Evolutionary conservation across 2,113 vertebrate genomes (phyloP).

Genomic region (Larimichthys crocea): DNA sequence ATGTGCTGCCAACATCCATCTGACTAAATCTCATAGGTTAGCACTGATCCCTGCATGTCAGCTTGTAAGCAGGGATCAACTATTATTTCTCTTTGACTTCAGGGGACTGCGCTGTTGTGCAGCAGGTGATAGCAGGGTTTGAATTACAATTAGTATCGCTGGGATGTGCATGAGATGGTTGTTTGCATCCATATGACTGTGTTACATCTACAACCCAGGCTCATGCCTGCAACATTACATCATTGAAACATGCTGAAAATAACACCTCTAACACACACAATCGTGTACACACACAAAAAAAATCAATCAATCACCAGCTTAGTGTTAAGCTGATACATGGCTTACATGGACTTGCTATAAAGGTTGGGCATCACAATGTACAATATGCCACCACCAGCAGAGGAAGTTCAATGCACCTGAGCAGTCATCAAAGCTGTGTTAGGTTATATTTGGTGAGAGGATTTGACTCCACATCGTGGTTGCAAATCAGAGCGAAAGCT

Average conservation of each 20-base stretch:
- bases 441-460: neutral
- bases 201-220: constrained; percentile 1
- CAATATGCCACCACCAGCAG: constrained; percentile 8
- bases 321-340: neutral
- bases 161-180: neutral
- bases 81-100: constrained; percentile 29
- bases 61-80: constrained; percentile 20
- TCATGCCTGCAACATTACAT: constrained; percentile 28
- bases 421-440: constrained; percentile 4
- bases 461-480: neutral
- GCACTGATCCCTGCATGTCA: constrained; percentile 21
- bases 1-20: constrained; percentile 8
- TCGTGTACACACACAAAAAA: neutral
- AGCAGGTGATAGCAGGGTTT: constrained; percentile 34
- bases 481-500: neutral
- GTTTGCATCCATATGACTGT: neutral
- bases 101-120: neutral
- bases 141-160: constrained; percentile 40
- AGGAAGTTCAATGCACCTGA: neutral
- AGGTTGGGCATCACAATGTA: constrained; percentile 32
- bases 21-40: constrained; percentile 29
- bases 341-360: constrained; percentile 39
- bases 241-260: constrained; percentile 36
- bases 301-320: neutral
- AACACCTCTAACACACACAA: neutral